These are phyloP conservation scores for Clanis bilineata DNA, from an alignment of 2,888 invertebrate genomes.

Conservation along the genomic window DNA sequence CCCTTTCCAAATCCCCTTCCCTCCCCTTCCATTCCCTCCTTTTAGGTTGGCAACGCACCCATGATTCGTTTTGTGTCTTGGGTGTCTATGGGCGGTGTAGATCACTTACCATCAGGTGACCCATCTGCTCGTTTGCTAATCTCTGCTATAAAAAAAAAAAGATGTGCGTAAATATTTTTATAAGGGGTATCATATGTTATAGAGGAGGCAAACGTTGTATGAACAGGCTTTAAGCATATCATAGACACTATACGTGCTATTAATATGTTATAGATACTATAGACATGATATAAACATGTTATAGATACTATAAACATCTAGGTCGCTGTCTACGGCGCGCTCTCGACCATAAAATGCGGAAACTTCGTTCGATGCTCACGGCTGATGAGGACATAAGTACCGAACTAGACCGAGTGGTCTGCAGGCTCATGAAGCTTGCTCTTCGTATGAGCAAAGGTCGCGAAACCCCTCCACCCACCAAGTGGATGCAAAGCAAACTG, in stretches of 20 bases:
- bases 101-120: no score
- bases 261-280: no score
- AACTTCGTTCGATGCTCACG: conserved; percentile 53
- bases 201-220: neutral
- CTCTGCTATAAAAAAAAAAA: no score
- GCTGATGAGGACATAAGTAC: conserved; percentile 62
- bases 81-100: no score
- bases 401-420: conserved; percentile 63
- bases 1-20: no score
- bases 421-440: conserved; percentile 66
- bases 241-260: no score
- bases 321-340: conserved; percentile 60
- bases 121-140: no score
- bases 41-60: no score
- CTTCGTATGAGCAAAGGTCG: conserved; percentile 46
- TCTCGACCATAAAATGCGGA: conserved; percentile 61
- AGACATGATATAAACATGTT: neutral
- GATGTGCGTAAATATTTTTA: no score
- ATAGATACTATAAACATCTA: conserved; percentile 28
- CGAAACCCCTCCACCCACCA: conserved; percentile 47
- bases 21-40: no score
- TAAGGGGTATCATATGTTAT: no score
- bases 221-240: neutral
- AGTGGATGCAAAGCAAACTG: conserved; percentile 69
- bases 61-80: no score